phyloP scores from a whole-genome alignment of 2,888 invertebrate species.

The Perizoma affinitatum region DNA sequence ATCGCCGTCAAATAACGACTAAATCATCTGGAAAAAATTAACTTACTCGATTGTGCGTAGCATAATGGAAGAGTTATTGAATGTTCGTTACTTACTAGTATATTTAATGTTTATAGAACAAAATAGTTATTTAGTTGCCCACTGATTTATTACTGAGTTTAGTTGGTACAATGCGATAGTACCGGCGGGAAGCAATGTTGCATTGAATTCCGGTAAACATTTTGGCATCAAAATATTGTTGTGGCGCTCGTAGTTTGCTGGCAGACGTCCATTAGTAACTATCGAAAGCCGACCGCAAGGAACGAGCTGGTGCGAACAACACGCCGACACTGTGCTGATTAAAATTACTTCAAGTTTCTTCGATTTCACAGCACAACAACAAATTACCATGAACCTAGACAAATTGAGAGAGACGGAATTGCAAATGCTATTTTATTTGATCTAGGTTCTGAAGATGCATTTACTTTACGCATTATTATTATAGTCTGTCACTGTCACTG shows the following conservation, averaged over 20 bases:
- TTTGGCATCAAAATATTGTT: conserved; percentile 58
- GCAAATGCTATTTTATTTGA: not conserved
- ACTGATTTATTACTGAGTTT: conserved; percentile 1
- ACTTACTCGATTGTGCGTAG: conserved; percentile 12
- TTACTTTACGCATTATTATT: too few relatives aligned
- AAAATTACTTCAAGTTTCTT: conserved; percentile 30
- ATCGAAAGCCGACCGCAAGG: conserved; percentile 44
- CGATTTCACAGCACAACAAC: conserved; percentile 16
- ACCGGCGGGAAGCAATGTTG: conserved; percentile 30
- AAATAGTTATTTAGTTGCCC: not conserved
- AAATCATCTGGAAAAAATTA: conserved; percentile 27
- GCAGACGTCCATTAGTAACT: conserved; percentile 66
- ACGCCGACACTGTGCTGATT: conserved; percentile 33
- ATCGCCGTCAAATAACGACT: conserved; percentile 21
- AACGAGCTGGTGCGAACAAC: conserved; percentile 39
- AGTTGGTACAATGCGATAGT: conserved; percentile 19
- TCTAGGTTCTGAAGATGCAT: too few relatives aligned
- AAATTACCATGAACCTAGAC: conserved; percentile 19
- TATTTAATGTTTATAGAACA: too few relatives aligned
- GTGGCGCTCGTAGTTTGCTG: conserved; percentile 56
- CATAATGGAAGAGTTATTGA: conserved; percentile 2
- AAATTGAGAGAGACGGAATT: not conserved
- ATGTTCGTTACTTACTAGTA: not conserved
- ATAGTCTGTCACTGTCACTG: too few relatives aligned
- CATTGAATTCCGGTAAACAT: conserved; percentile 36